Evolutionary conservation across 2,888 invertebrate genomes (phyloP).

Genomic region (Drosophila mimica): DNA sequence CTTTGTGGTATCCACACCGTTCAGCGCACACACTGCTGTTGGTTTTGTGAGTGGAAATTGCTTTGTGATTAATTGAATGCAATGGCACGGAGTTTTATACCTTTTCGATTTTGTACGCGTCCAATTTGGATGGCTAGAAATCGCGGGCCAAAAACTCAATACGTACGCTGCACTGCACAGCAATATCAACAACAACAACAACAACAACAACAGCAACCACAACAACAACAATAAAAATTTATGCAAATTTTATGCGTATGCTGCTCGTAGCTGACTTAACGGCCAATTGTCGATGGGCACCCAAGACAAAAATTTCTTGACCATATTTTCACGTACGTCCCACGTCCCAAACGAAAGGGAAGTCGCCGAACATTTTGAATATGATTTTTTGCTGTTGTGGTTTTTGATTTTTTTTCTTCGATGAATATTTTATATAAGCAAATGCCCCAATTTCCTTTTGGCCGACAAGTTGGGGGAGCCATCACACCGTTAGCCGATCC

Average conservation of each 20-base stretch:
- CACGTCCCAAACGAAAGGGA: conserved; percentile 82
- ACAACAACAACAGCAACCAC: conserved; percentile 30
- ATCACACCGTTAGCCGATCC: conserved; percentile 62
- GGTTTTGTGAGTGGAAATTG: conserved; percentile 82
- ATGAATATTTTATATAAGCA: conserved; percentile 74
- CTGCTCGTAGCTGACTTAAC: conserved; percentile 24
- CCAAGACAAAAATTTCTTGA: conserved; percentile 69
- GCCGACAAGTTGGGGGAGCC: conserved; percentile 8
- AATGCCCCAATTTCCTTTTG: conserved; percentile 70
- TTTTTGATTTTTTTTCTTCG: conserved; percentile 7
- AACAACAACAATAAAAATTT: conserved; percentile 51
- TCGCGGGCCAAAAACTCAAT: conserved; percentile 47
- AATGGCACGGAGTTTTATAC: conserved; percentile 83
- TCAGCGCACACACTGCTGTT: conserved; percentile 77
- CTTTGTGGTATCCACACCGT: conserved; percentile 52
- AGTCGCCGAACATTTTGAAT: conserved; percentile 67
- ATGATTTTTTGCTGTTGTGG: conserved; percentile 55
- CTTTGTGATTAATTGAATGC: conserved; percentile 84
- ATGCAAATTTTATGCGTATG: conserved; percentile 76
- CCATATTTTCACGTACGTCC: conserved; percentile 75
- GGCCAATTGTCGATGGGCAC: conserved; percentile 28
- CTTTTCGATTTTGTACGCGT: conserved; percentile 62
- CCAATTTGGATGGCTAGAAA: conserved; percentile 78
- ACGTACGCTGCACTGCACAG: conserved; percentile 47
- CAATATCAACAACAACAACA: conserved; percentile 46